Percentiles rank a stretch among this genome's conserved stretches.
phyloP scores from a whole-genome alignment of 2,888 invertebrate genomes.

The Chrysopilus asiliformis region DNA sequence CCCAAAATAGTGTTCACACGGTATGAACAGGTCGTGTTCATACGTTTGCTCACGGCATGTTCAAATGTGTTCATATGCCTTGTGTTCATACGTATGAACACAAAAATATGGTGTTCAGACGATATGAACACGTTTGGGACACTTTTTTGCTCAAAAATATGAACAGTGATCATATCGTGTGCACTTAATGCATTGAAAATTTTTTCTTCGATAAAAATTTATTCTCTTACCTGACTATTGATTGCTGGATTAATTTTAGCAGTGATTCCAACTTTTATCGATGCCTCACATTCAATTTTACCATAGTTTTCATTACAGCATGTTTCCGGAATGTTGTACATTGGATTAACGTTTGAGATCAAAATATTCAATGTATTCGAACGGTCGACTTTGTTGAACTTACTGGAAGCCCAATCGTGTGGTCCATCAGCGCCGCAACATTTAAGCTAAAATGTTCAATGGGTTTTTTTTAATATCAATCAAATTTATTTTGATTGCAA shows the following conservation, averaged over 20 bases:
- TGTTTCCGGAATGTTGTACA: constrained; percentile 46
- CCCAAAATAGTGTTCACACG: too few species aligned
- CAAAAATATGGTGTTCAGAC: too few species aligned
- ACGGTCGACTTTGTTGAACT: constrained; percentile 40
- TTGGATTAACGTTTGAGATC: constrained; percentile 38
- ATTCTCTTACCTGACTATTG: constrained; percentile 37
- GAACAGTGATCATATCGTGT: too few species aligned
- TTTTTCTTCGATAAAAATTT: constrained; percentile 3
- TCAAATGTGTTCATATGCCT: too few species aligned
- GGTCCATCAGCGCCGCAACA: constrained; percentile 69
- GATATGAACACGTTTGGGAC: too few species aligned
- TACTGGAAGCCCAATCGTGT: constrained; percentile 54
- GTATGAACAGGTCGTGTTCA: too few species aligned
- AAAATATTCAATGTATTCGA: constrained; percentile 38
- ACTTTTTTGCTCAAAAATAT: too few species aligned
- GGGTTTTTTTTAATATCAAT: background rate
- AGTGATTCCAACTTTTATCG: constrained; percentile 37
- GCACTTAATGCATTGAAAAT: background rate
- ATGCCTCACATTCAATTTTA: constrained; percentile 38
- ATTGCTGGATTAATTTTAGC: constrained; percentile 37
- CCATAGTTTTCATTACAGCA: constrained; percentile 42
- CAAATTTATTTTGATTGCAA: background rate
- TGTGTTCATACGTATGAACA: too few species aligned
- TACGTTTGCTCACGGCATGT: too few species aligned
- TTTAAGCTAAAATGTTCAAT: constrained; percentile 40